These are phyloP conservation scores for Suillia variegata DNA, from an alignment of 2,888 invertebrate species.

Conservation along the genomic window DNA sequence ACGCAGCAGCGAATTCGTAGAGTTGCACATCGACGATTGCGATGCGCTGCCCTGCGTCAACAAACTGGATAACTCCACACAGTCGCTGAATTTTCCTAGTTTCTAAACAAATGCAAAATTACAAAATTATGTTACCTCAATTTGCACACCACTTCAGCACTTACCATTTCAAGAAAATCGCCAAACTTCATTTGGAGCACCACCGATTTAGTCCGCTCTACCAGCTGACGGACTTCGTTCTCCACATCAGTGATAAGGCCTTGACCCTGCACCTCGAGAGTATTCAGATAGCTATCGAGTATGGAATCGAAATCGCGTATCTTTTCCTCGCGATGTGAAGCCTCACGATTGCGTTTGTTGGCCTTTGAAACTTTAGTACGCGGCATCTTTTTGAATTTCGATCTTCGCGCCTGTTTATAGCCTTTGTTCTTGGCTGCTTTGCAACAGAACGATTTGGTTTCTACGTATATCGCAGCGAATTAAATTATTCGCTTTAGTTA, in stretches of 20 bases:
- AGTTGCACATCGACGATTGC: slow-evolving; percentile 35
- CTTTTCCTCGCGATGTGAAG: slow-evolving; percentile 55
- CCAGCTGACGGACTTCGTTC: slow-evolving; percentile 32
- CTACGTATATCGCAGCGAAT: no score
- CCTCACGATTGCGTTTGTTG: slow-evolving; percentile 57
- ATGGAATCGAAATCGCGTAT: slow-evolving; percentile 50
- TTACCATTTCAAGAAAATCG: slow-evolving; percentile 47
- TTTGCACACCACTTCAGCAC: neutral
- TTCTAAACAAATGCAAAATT: slow-evolving; percentile 13
- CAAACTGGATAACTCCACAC: neutral
- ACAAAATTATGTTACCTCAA: neutral
- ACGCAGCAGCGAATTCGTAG: slow-evolving; percentile 18
- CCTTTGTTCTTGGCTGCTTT: neutral
- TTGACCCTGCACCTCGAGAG: slow-evolving; percentile 40
- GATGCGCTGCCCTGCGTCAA: slow-evolving; percentile 29
- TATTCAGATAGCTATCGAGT: slow-evolving; percentile 42
- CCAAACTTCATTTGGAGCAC: slow-evolving; percentile 48
- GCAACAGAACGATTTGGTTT: no score
- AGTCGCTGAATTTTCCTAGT: slow-evolving; percentile 36
- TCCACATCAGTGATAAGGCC: slow-evolving; percentile 33
- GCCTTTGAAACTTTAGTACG: slow-evolving; percentile 59
- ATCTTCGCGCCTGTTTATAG: no score
- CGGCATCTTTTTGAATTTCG: slow-evolving; percentile 53
- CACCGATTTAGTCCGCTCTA: slow-evolving; percentile 35
- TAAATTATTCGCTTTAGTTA: no score